These are phyloP conservation scores for Conus betulinus DNA, from an alignment of 1,140 invertebrate species.

Conservation along the genomic window DNA sequence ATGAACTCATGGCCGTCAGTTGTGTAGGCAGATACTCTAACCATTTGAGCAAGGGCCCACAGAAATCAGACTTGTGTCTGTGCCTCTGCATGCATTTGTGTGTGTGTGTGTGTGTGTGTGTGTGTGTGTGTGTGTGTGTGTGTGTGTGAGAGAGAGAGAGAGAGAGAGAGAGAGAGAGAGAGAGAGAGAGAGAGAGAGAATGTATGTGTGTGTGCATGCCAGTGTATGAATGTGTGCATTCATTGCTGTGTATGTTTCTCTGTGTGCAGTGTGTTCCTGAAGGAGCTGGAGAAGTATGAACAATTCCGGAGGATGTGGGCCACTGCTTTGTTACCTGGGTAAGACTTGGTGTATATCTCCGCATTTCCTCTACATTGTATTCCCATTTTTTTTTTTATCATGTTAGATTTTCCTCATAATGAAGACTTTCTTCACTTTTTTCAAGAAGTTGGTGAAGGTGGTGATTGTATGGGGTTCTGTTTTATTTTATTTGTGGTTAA, in stretches of 20 bases:
- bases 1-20: too few species aligned
- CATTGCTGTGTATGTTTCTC: neutral
- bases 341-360: conserved; percentile 56
- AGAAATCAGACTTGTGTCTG: neutral
- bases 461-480: too few species aligned
- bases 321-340: conserved; percentile 99
- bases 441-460: too few species aligned
- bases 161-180: too few species aligned
- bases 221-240: neutral
- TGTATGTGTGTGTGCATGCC: neutral
- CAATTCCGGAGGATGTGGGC: conserved; percentile 99
- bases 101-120: conserved; percentile 2
- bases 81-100: neutral
- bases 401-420: too few species aligned
- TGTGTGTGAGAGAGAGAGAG: neutral
- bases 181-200: neutral
- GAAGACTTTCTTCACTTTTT: too few species aligned
- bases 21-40: too few species aligned
- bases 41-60: too few species aligned
- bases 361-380: neutral
- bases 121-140: neutral
- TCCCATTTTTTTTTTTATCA: neutral
- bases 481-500: too few species aligned
- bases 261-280: conserved; percentile 86
- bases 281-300: conserved; percentile 99